Evolutionary conservation across 1,140 invertebrate genomes (phyloP), one percentile per base, ranked within the genome.

Genomic region (Temnothorax curvispinosus): DNA sequence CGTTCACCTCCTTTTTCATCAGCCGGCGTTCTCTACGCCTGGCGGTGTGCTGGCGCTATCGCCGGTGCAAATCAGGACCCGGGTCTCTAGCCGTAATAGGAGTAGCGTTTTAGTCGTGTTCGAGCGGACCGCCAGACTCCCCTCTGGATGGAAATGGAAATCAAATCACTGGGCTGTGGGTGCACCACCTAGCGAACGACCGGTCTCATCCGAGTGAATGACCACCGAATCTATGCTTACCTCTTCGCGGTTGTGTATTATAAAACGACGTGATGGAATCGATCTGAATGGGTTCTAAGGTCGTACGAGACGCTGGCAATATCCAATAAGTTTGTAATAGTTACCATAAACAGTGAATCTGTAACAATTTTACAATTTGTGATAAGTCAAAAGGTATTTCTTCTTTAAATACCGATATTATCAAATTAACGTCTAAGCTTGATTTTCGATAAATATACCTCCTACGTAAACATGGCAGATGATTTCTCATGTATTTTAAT

Each of bases 71-170:
- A 84, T 84, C 80, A 84, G 80, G 32, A 75, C 4, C 21, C 47
- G 7, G 21, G 62, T 75, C 80, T 84, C 80, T 84, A 84, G 74
- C 58, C 69, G 80, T 84, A 84, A 84, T 84, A 69, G 80, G 41
- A 75, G 69, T 54, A 74, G 69, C 80, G 54, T 84, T 84, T 84
- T 84, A 56, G 56, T 75, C 56, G 54, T 82, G 41, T 82, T 82
- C 54, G 78, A 56, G 21, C 15, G 50, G 50, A 27, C 60, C 76
- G 77, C 50, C 64, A 69, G 77, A 56, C 50, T 84, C 80, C 80
- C 50, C 54, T 56, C 47, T n/a, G 41, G 80, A 84, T 84, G 44
- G 71, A 84, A 84, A 75, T 74, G 69, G 69, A 75, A 84, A 58
- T 84, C 69, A 84, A 84, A 84, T 84, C 72, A 75, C 69, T 3